Percentiles rank a stretch among this genome's conserved stretches.
Evolutionary conservation across 2,113 vertebrate species (phyloP).

Genomic region (Halichoeres trimaculatus): DNA sequence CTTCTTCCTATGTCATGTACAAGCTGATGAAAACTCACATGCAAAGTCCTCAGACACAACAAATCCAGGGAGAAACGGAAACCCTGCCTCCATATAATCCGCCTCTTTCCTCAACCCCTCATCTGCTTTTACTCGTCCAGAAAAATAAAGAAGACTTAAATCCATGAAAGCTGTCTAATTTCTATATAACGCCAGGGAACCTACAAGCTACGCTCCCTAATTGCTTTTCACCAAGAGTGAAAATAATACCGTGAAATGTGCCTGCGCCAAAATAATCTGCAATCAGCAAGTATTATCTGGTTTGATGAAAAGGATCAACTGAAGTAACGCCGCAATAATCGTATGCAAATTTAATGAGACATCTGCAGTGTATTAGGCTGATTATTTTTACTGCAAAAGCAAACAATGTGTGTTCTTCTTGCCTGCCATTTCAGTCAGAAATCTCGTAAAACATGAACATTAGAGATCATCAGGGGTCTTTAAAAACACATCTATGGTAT

Average conservation of each 20-base stretch:
- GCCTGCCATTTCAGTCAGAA: constrained; percentile 34
- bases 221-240: constrained; percentile 62
- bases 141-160: constrained; percentile 31
- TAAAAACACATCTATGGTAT: constrained; percentile 22
- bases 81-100: not conserved
- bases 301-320: constrained; percentile 71
- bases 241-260: constrained; percentile 64
- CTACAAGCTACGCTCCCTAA: constrained; percentile 44
- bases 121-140: constrained; percentile 12
- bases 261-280: constrained; percentile 62
- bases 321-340: constrained; percentile 65
- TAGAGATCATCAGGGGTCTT: constrained; percentile 1
- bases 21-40: not conserved
- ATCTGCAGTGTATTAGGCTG: constrained; percentile 65
- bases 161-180: constrained; percentile 50
- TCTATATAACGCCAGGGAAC: constrained; percentile 53
- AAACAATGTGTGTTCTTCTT: constrained; percentile 52
- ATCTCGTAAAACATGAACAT: constrained; percentile 27
- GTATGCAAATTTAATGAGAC: constrained; percentile 70
- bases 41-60: not conserved
- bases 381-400: constrained; percentile 57
- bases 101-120: not conserved
- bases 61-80: not conserved
- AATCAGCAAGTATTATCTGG: constrained; percentile 75
- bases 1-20: not conserved